Percentiles rank a stretch among this genome's conserved stretches.
Conservation (phyloP, 2,888 invertebrate species). For the Thereva nobilitata region DNA sequence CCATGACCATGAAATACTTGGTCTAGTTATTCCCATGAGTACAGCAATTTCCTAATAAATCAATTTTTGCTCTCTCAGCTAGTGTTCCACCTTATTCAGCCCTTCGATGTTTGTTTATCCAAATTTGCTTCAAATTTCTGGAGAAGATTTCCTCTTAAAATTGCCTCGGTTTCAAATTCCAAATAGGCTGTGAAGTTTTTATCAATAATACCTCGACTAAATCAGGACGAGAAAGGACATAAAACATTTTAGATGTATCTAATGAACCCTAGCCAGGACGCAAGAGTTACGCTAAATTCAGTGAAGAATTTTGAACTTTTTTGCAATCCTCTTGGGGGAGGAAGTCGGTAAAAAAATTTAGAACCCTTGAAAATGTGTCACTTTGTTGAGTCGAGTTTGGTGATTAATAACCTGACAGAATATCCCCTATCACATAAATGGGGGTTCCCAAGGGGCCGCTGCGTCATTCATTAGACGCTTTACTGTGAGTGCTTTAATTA, state of each 20-base stretch:
- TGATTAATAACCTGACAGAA: slow-evolving; percentile 27
- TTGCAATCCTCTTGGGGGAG: background rate
- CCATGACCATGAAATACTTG: too few species aligned
- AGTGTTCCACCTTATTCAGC: too few species aligned
- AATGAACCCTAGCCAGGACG: slow-evolving; percentile 11
- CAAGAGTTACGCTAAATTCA: slow-evolving; percentile 18
- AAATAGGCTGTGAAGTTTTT: too few species aligned
- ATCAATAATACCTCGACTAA: too few species aligned
- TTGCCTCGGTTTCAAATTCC: too few species aligned
- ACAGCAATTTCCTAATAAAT: too few species aligned
- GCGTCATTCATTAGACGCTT: slow-evolving; percentile 28
- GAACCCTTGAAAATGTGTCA: slow-evolving; percentile 26
- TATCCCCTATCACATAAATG: slow-evolving; percentile 28
- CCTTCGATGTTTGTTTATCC: too few species aligned
- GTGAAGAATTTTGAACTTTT: slow-evolving; percentile 26
- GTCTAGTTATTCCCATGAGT: too few species aligned
- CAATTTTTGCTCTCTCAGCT: too few species aligned
- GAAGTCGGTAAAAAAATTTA: slow-evolving; percentile 26
- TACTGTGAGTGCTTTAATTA: slow-evolving; percentile 28
- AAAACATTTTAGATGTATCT: slow-evolving; percentile 2
- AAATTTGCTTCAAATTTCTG: too few species aligned
- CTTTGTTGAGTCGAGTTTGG: slow-evolving; percentile 24
- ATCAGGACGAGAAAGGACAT: background rate
- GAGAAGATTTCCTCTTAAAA: too few species aligned
- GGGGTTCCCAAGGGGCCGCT: slow-evolving; percentile 19